Conservation (phyloP, 2,888 invertebrate species). For the Copidosoma aretas region DNA sequence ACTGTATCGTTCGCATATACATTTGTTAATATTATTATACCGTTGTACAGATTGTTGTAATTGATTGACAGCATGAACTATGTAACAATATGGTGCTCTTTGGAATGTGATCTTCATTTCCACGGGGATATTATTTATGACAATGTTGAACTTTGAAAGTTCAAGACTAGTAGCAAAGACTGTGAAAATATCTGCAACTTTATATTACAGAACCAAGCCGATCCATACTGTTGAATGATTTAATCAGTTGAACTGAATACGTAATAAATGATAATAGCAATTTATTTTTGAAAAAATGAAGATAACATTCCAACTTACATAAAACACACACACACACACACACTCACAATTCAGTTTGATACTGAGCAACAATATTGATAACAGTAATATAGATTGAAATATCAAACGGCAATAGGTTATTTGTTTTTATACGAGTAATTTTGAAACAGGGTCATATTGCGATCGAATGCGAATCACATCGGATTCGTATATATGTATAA, state of each 20-base stretch:
- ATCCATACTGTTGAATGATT: conserved; percentile 26
- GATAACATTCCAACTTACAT: conserved; percentile 12
- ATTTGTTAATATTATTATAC: conserved; percentile 2
- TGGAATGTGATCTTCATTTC: conserved; percentile 22
- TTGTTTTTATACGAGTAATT: conserved; percentile 16
- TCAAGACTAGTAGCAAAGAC: conserved; percentile 3
- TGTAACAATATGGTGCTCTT: conserved; percentile 23
- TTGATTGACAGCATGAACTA: no score
- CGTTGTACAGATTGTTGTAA: conserved; percentile 16
- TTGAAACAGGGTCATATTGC: conserved; percentile 34
- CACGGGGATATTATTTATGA: neutral
- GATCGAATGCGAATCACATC: neutral
- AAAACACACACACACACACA: conserved; percentile 14
- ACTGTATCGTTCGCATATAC: conserved; percentile 20
- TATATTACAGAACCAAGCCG: conserved; percentile 9
- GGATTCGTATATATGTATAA: no score
- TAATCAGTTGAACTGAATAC: conserved; percentile 39
- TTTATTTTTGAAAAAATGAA: conserved; percentile 22
- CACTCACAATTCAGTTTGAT: conserved; percentile 32
- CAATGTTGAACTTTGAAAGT: conserved; percentile 28
- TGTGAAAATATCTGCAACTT: conserved; percentile 22
- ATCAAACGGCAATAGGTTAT: conserved; percentile 2
- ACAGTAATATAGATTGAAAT: neutral
- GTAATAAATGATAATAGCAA: conserved; percentile 16
- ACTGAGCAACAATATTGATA: conserved; percentile 22